Conservation (phyloP, 1,140 invertebrate species). For the Conus betulinus region DNA sequence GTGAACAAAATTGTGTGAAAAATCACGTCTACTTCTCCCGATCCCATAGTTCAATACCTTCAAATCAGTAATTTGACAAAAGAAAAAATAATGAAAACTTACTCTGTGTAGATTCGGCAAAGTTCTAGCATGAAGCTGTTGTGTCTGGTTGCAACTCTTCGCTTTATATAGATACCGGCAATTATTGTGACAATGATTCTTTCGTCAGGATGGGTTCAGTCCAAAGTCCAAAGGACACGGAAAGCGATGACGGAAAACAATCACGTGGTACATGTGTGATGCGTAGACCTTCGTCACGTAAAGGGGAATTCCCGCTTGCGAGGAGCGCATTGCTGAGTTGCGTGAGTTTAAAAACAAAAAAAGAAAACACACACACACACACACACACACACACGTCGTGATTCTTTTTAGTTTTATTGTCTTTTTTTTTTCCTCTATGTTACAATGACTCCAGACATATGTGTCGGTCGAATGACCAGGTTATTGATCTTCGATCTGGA, state of each 20-base stretch:
- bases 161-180: not conserved
- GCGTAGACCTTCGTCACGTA: not conserved
- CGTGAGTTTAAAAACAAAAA: too few species aligned
- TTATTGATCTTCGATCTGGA: too few species aligned
- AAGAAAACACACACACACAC: too few species aligned
- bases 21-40: not conserved
- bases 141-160: not conserved
- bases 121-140: constrained; percentile 11
- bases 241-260: not conserved
- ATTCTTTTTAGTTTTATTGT: too few species aligned
- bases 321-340: too few species aligned
- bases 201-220: not conserved
- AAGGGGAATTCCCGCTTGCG: too few species aligned
- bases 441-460: too few species aligned
- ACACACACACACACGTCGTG: too few species aligned
- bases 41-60: not conserved
- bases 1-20: too few species aligned
- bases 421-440: too few species aligned
- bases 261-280: constrained; percentile 17
- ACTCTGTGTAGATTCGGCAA: constrained; percentile 2
- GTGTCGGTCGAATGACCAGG: too few species aligned
- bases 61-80: not conserved
- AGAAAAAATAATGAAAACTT: not conserved
- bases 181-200: not conserved
- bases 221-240: constrained; percentile 13